Base-by-base conservation (phyloP, 2,113 vertebrate genomes). In the Pholis gunnellus region DNA sequence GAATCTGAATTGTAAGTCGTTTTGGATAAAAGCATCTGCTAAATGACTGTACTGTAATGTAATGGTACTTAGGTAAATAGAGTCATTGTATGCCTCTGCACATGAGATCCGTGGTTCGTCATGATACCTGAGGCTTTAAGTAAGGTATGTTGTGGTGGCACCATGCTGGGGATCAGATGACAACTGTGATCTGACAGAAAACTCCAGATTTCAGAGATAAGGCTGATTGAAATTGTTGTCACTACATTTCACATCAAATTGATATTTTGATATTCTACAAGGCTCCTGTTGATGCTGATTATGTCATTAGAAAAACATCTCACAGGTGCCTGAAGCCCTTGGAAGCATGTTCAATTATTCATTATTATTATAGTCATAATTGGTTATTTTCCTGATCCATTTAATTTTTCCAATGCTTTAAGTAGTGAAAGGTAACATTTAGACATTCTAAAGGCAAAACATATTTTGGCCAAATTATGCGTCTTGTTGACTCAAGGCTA, bases 81-180 rank as follows among this genome's bases (percentile, higher is more conserved):
- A 65, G 50, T 17, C 2, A 1, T 22, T 64, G 44, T 17, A 46
- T 77, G 61, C 63, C n/a, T 59, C 59, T 48, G 3, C 56, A 66
- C 60, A 61, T 78, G 42, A 69, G 29, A 70, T 42, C 20, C 1
- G 4, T 27, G 25, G 36, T 69, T 86, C 60, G 59, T 82, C 50
- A 40, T 74, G 71, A 81, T 54, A 66, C 14, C 57, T 5, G 36
- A 60, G 22, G 77, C 36, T 40, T 84, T 79, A 78, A 8, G 29
- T 38, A 9, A 13, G 46, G 8, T 34, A 14, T 72, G 60, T 61
- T 25, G 11, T 5, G 22, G 38, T 42, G n/a, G 20, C n/a, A 44
- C 3, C 29, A n/a, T 31, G 48, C n/a, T n/a, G n/a, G n/a, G n/a
- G n/a, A n/a, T n/a, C n/a, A n/a, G n/a, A n/a, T n/a, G n/a, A n/a